These are phyloP conservation scores for Epiblema foenella DNA, from an alignment of 2,888 invertebrate genomes.

Conservation along the genomic window DNA sequence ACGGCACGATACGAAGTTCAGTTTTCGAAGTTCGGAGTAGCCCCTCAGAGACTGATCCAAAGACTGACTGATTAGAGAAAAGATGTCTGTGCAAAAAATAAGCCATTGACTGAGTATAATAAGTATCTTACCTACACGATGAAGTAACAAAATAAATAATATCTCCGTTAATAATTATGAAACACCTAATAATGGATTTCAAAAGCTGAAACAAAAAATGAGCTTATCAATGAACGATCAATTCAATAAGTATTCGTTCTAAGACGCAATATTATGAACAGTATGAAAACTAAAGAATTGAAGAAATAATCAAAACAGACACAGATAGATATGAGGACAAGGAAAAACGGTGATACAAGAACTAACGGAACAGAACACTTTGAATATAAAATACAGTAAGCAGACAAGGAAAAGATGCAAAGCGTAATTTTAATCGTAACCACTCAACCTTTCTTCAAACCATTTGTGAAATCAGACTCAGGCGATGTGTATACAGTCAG, in stretches of 20 bases:
- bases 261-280: background rate
- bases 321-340: background rate
- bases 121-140: too few relatives aligned
- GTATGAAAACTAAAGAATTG: background rate
- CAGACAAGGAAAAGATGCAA: background rate
- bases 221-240: background rate
- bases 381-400: background rate
- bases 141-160: background rate
- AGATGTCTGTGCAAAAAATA: too few relatives aligned
- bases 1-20: too few relatives aligned
- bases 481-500: background rate
- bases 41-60: too few relatives aligned
- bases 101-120: too few relatives aligned
- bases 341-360: background rate
- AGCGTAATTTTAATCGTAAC: slow-evolving; percentile 3
- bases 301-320: background rate
- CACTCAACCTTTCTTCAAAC: background rate
- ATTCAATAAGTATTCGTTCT: background rate
- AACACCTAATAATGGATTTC: background rate
- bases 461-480: slow-evolving; percentile 1
- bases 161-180: background rate
- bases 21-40: too few relatives aligned
- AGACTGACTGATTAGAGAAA: too few relatives aligned
- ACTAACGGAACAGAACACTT: background rate
- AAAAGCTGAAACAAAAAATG: background rate